Conservation (phyloP, 2,797 vertebrate species). For the Petrocephalus sullivani region DNA sequence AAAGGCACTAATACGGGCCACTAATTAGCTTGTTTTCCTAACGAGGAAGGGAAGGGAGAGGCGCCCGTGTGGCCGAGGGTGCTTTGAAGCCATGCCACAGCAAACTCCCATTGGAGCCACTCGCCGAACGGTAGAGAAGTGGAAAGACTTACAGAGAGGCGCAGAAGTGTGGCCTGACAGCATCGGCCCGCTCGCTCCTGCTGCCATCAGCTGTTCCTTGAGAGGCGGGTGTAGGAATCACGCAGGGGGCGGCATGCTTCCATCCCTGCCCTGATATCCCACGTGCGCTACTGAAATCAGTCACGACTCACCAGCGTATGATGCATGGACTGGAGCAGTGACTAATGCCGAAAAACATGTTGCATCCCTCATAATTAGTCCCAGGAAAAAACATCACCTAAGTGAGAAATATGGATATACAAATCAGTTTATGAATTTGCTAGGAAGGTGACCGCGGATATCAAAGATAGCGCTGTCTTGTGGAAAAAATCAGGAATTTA, state of each 20-base stretch:
- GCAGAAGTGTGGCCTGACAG: neutral
- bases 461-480: neutral
- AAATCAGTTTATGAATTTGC: neutral
- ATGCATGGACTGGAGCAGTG: neutral
- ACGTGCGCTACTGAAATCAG: neutral
- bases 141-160: slow-evolving; percentile 16
- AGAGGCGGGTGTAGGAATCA: neutral
- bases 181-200: neutral
- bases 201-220: neutral
- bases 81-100: slow-evolving; percentile 36
- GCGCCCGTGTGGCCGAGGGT: slow-evolving; percentile 27
- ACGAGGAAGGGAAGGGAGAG: slow-evolving; percentile 44
- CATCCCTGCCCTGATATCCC: neutral
- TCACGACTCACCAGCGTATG: neutral
- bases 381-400: neutral
- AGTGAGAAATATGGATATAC: neutral
- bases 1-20: slow-evolving; percentile 49
- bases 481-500: neutral
- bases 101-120: slow-evolving; percentile 29
- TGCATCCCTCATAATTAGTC: neutral
- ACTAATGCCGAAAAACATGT: neutral
- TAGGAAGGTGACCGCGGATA: neutral
- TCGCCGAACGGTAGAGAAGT: slow-evolving; percentile 28
- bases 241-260: neutral
- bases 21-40: slow-evolving; percentile 65